These are phyloP conservation scores for Sorex fumeus DNA, from an alignment of 2,113 vertebrate species.

Conservation along the genomic window DNA sequence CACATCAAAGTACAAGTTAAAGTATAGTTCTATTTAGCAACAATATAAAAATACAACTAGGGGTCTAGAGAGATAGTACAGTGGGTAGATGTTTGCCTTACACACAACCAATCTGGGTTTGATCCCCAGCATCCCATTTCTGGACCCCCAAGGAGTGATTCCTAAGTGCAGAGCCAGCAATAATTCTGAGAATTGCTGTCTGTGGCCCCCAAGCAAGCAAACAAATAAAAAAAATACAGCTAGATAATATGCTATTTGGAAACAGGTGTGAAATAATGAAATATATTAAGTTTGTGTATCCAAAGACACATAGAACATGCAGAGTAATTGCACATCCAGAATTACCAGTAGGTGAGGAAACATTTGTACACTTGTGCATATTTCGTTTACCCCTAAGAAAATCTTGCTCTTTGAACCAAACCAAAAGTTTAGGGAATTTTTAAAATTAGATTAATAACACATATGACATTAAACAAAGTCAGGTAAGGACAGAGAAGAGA, in stretches of 20 bases:
- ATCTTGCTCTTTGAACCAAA: neutral
- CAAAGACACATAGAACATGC: neutral
- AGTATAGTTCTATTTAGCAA: neutral
- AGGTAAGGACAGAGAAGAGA: neutral
- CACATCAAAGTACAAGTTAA: neutral
- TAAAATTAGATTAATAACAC: neutral
- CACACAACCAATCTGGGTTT: neutral
- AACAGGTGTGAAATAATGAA: neutral
- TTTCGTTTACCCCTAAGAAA: neutral
- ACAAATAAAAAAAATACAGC: neutral
- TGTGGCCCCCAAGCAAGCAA: too few species aligned
- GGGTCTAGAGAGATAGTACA: too few species aligned
- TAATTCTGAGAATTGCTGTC: too few species aligned
- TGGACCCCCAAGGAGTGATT: too few species aligned
- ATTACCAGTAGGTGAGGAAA: neutral
- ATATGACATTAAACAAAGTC: neutral
- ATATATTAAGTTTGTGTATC: neutral
- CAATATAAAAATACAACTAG: slow-evolving; percentile 17
- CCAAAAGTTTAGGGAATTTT: neutral
- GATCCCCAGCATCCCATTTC: too few species aligned
- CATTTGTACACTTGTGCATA: neutral
- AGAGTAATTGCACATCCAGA: neutral
- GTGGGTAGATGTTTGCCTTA: too few species aligned
- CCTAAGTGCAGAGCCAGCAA: too few species aligned
- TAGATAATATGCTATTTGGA: neutral